Evolutionary conservation across 2,888 invertebrate species (phyloP).

Genomic region (Amphiduros pacificus): DNA sequence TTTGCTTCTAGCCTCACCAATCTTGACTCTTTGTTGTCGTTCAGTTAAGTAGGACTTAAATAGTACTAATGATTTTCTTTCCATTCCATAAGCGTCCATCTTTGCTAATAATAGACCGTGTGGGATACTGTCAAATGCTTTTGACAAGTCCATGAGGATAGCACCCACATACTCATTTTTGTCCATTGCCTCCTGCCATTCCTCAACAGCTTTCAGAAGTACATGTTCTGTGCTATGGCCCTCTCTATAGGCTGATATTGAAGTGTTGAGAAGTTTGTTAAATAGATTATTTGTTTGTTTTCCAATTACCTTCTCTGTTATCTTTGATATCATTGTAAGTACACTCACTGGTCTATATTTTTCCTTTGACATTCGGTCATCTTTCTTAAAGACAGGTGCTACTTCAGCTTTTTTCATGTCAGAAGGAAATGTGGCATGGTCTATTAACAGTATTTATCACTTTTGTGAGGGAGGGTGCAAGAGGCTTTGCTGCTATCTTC

Average conservation of each 20-base stretch:
- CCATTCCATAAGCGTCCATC: background rate
- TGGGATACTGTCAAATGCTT: background rate
- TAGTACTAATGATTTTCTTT: background rate
- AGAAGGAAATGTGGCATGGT: background rate
- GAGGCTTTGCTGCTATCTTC: background rate
- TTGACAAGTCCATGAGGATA: background rate
- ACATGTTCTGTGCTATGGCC: background rate
- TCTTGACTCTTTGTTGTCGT: background rate
- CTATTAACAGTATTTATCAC: background rate
- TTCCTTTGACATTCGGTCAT: background rate
- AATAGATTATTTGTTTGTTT: background rate
- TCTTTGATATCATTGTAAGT: background rate
- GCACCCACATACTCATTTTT: no score
- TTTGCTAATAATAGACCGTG: background rate
- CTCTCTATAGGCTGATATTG: background rate
- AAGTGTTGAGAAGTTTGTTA: background rate
- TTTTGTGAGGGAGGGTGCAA: background rate
- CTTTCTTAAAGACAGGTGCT: background rate
- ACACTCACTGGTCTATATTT: background rate
- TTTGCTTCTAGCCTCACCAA: background rate
- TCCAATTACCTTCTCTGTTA: background rate
- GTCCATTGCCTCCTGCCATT: no score
- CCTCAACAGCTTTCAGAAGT: no score
- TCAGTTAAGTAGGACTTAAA: background rate
- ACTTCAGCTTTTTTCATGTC: background rate